Conservation (phyloP, 2,888 invertebrate genomes). For the Pelosia muscerda region DNA sequence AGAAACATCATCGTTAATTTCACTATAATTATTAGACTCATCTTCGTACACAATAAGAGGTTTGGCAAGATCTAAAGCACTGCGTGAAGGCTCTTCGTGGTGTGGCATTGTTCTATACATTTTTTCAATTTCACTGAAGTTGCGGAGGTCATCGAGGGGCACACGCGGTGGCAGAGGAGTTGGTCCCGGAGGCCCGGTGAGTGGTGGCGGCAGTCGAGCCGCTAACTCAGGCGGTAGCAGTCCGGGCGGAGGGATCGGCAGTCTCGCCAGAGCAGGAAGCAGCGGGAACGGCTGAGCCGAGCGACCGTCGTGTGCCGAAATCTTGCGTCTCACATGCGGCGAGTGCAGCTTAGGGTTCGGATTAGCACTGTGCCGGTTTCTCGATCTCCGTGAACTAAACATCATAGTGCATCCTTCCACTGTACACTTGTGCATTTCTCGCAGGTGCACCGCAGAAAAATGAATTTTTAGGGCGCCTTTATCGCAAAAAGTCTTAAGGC, state of each 20-base stretch:
- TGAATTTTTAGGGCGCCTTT: conserved; percentile 99
- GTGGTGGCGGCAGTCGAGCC: conserved; percentile 73
- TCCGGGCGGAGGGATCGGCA: conserved; percentile 90
- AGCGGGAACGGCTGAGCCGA: conserved; percentile 93
- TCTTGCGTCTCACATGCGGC: conserved; percentile 96
- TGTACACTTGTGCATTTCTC: conserved; percentile 99
- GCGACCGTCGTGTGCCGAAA: conserved; percentile 97
- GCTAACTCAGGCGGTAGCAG: conserved; percentile 88
- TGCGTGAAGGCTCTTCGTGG: conserved; percentile 69
- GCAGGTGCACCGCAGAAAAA: conserved; percentile 98
- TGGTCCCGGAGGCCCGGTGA: conserved; percentile 66
- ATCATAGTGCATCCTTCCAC: conserved; percentile 99
- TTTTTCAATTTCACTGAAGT: conserved; percentile 85
- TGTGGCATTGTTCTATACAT: conserved; percentile 82
- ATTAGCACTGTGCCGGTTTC: conserved; percentile 98
- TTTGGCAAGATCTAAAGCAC: conserved; percentile 74
- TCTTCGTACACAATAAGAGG: conserved; percentile 67
- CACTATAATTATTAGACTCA: conserved; percentile 75
- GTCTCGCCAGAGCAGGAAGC: conserved; percentile 89
- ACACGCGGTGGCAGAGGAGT: conserved; percentile 85
- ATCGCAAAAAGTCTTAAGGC: conserved; percentile 99
- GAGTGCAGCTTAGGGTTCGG: conserved; percentile 99
- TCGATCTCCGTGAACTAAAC: conserved; percentile 97
- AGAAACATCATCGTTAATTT: conserved; percentile 73
- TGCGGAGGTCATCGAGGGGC: conserved; percentile 81